These are phyloP conservation scores for Mus minutoides DNA, from an alignment of 2,797 vertebrate species.

Conservation along the genomic window DNA sequence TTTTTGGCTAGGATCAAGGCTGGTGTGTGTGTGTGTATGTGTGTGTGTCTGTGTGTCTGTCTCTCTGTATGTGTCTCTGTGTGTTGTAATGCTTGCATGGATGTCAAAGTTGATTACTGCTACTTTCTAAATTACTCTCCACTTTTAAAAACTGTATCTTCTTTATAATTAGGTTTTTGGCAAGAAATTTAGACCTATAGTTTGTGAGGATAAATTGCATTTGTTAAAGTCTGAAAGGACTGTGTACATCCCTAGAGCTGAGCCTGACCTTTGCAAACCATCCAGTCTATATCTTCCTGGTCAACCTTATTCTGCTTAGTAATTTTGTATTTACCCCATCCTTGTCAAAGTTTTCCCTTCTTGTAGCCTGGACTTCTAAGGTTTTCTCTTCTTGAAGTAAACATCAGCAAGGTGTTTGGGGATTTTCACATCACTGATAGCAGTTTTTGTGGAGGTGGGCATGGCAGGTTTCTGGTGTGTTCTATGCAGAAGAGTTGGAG, in stretches of 20 bases:
- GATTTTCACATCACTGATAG: not conserved
- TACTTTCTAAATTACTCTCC: not conserved
- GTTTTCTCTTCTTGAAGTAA: not conserved
- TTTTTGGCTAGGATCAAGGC: not conserved
- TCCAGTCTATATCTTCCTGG: not conserved
- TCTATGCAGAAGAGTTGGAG: not conserved
- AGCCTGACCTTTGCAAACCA: not conserved
- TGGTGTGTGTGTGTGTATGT: not conserved
- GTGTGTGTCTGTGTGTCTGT: not conserved
- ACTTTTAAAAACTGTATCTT: not conserved
- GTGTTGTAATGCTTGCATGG: too few species aligned
- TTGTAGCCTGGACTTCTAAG: not conserved
- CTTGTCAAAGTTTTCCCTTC: too few species aligned
- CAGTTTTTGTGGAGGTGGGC: not conserved
- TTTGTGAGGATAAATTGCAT: not conserved
- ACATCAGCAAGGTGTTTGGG: not conserved
- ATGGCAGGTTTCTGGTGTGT: not conserved
- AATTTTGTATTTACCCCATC: not conserved
- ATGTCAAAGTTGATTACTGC: not conserved
- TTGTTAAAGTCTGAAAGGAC: not conserved
- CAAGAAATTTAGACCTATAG: not conserved
- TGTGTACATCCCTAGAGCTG: not conserved
- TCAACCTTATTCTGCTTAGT: not conserved
- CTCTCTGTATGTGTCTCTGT: rapidly evolving
- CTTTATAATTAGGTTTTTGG: not conserved